Percentiles rank a stretch among this genome's conserved stretches.
Evolutionary conservation across 2,113 vertebrate genomes (phyloP).

Genomic region (Felis catus): F.catus_Fca126_mat1.0 CM031416.1:22591501-22592000

Average conservation of each 20-base stretch:
- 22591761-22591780: slow-evolving; percentile 63
- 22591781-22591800: slow-evolving; percentile 49
- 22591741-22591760: slow-evolving; percentile 67
- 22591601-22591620: background rate
- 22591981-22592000: background rate
- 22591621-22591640: background rate
- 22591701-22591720: background rate
- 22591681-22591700: slow-evolving; percentile 15
- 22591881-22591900: slow-evolving; percentile 51
- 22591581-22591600: background rate
- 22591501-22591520: no score
- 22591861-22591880: slow-evolving; percentile 37
- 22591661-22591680: background rate
- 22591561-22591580: accelerated
- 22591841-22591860: slow-evolving; percentile 74
- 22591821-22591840: slow-evolving; percentile 54
- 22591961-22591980: background rate
- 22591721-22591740: slow-evolving; percentile 50
- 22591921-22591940: background rate
- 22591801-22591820: slow-evolving; percentile 53
- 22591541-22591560: background rate
- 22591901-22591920: background rate
- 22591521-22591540: background rate
- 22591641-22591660: background rate
- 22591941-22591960: background rate